phyloP scores from a whole-genome alignment of 2,888 invertebrate species.

The Hydriomena furcata region DNA sequence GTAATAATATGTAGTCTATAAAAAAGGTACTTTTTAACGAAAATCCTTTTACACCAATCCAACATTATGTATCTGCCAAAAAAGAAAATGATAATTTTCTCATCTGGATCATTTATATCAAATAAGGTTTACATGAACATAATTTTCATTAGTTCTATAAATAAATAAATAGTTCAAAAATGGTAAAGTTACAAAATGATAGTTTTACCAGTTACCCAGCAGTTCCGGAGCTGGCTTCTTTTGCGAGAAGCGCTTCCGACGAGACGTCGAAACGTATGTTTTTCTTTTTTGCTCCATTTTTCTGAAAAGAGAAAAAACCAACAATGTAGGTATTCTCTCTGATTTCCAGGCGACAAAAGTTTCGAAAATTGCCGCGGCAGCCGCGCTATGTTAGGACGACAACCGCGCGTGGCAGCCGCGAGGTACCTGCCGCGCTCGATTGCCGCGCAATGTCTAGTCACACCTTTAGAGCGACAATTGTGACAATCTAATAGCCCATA shows the following conservation, averaged over 20 bases:
- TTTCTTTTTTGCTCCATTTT: conserved; percentile 69
- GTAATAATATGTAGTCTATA: no score
- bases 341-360: no score
- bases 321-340: no score
- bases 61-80: not conserved
- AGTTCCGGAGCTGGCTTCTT: conserved; percentile 60
- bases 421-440: no score
- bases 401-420: no score
- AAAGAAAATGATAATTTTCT: not conserved
- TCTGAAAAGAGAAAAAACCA: conserved; percentile 46
- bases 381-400: no score
- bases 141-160: conserved; percentile 22
- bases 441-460: no score
- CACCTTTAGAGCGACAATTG: no score
- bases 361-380: no score
- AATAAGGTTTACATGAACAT: conserved; percentile 28
- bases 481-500: no score
- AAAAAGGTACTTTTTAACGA: no score
- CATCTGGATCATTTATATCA: not conserved
- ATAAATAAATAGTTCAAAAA: conserved; percentile 21
- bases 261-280: conserved; percentile 75
- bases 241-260: conserved; percentile 62
- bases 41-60: not conserved
- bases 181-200: conserved; percentile 11
- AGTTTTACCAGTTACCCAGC: conserved; percentile 43